Conservation (phyloP, 2,888 invertebrate species). For the Gastrophysa polygoni region DNA sequence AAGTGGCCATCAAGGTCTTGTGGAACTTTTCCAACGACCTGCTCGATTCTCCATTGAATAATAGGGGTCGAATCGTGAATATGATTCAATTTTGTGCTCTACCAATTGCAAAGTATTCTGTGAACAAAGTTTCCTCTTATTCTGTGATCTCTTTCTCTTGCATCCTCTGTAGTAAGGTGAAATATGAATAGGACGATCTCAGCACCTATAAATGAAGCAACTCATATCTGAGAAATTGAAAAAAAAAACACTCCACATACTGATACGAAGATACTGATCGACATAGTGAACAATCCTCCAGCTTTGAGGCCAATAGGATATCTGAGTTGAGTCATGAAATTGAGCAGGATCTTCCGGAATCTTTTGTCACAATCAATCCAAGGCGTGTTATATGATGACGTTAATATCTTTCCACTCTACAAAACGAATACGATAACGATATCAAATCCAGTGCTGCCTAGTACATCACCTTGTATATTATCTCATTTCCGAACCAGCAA, state of each 20-base stretch:
- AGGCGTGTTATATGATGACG: conserved; percentile 20
- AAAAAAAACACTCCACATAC: conserved; percentile 8
- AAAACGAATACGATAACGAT: conserved; percentile 5
- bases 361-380: conserved; percentile 24
- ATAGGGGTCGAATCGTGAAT: too few species aligned
- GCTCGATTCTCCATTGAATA: too few species aligned
- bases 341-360: conserved; percentile 20
- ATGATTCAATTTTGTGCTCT: too few species aligned
- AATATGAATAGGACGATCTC: conserved; percentile 22
- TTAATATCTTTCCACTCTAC: conserved; percentile 20
- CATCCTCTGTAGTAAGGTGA: conserved; percentile 16
- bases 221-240: background rate
- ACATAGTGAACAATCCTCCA: conserved; percentile 17
- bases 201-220: conserved; percentile 18
- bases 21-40: too few species aligned
- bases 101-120: background rate
- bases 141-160: conserved; percentile 3
- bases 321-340: conserved; percentile 22
- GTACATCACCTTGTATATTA: conserved; percentile 30
- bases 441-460: too few species aligned
- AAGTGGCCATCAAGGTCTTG: too few species aligned
- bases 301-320: conserved; percentile 16
- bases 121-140: background rate
- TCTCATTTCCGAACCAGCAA: conserved; percentile 34
- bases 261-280: conserved; percentile 19